phyloP scores from a whole-genome alignment of 2,888 invertebrate species.

The Lamellibrachia satsuma region DNA sequence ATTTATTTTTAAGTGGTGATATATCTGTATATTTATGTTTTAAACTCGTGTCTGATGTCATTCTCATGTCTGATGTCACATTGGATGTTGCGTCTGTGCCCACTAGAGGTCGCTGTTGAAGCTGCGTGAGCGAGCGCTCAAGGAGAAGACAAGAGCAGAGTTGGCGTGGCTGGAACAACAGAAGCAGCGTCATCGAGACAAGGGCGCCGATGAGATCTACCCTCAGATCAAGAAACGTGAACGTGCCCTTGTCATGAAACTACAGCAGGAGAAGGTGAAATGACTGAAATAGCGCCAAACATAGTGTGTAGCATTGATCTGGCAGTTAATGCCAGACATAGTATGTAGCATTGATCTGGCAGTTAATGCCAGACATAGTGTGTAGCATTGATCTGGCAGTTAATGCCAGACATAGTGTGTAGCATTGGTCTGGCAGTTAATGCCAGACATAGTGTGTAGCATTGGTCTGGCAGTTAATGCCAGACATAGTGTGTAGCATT shows the following conservation, averaged over 20 bases:
- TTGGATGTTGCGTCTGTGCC: neutral
- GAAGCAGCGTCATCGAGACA: constrained; percentile 71
- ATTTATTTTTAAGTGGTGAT: too few relatives aligned
- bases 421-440: neutral
- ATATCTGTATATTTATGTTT: too few relatives aligned
- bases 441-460: too few relatives aligned
- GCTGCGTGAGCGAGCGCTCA: constrained; percentile 74
- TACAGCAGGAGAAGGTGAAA: constrained; percentile 72
- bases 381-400: neutral
- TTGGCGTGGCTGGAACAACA: constrained; percentile 75
- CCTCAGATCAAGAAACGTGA: constrained; percentile 76
- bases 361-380: neutral
- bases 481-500: too few relatives aligned
- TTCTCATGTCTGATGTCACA: neutral
- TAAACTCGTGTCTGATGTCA: too few relatives aligned
- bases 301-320: too few relatives aligned
- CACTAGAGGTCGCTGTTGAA: constrained; percentile 72
- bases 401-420: neutral
- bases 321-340: neutral
- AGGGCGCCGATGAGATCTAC: constrained; percentile 71
- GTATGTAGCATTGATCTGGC: neutral
- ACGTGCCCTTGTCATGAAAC: constrained; percentile 73
- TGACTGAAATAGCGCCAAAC: neutral
- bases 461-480: neutral
- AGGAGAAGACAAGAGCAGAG: constrained; percentile 76